These are phyloP conservation scores for Liposcelis brunnea DNA, from an alignment of 2,888 invertebrate species.

Conservation along the genomic window DNA sequence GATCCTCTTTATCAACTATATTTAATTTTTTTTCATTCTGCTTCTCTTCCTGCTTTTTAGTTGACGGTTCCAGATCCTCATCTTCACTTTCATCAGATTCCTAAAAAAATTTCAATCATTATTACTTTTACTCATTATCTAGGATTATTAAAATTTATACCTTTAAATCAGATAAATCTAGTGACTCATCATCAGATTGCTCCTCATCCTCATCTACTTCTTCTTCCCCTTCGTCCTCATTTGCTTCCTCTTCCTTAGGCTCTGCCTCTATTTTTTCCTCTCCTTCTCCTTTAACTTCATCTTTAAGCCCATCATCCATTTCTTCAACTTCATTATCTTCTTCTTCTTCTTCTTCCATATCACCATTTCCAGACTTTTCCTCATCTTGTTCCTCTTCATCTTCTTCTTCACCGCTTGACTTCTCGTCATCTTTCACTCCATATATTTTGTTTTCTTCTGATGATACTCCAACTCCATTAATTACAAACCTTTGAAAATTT, in stretches of 20 bases:
- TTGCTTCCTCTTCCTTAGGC: slow-evolving; percentile 32
- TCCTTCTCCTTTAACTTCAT: slow-evolving; percentile 17
- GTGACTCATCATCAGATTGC: slow-evolving; percentile 11
- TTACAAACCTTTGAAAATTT: slow-evolving; percentile 29
- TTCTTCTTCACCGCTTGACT: slow-evolving; percentile 10
- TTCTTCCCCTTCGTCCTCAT: slow-evolving; percentile 26
- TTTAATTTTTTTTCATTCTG: background rate
- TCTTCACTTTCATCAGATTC: slow-evolving; percentile 6
- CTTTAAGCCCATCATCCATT: slow-evolving; percentile 21
- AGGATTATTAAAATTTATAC: no score
- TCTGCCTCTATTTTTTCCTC: slow-evolving; percentile 15
- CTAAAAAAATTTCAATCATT: background rate
- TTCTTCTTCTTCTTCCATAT: slow-evolving; percentile 25
- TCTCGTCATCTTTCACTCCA: slow-evolving; percentile 28
- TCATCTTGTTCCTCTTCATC: slow-evolving; percentile 23
- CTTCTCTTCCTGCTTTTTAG: background rate
- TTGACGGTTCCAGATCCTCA: background rate
- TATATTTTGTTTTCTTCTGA: slow-evolving; percentile 33
- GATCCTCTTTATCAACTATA: background rate
- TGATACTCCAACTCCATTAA: slow-evolving; percentile 35
- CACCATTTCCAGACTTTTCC: slow-evolving; percentile 23
- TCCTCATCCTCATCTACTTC: slow-evolving; percentile 20
- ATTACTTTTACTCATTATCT: no score
- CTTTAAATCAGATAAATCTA: slow-evolving; percentile 23
- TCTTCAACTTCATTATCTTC: slow-evolving; percentile 25